Conservation (phyloP, 2,888 invertebrate genomes). For the Aspidiotus destructor region DNA sequence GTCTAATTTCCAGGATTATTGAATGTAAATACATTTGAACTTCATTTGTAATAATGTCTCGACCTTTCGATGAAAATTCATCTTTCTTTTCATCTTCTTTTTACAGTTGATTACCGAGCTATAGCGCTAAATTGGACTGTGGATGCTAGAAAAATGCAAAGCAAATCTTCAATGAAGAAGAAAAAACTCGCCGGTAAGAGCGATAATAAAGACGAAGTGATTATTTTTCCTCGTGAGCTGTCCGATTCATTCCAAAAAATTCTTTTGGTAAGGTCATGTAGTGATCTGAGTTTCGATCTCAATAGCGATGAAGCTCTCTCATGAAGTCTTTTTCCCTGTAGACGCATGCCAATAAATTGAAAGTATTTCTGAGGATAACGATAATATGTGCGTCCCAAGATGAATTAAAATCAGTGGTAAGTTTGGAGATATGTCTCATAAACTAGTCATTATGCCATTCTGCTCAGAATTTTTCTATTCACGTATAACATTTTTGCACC, state of each 20-base stretch:
- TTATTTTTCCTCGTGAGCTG: constrained; percentile 15
- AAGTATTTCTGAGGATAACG: constrained; percentile 22
- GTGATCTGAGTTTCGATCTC: not conserved
- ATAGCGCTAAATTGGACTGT: constrained; percentile 28
- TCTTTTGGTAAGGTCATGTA: not conserved
- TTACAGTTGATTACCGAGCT: constrained; percentile 19
- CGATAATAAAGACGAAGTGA: constrained; percentile 6
- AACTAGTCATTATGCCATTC: not conserved
- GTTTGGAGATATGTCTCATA: not conserved
- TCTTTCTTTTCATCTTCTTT: not conserved
- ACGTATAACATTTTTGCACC: not conserved
- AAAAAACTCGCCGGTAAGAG: not conserved
- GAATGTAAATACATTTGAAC: constrained; percentile 13
- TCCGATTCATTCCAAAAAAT: constrained; percentile 7
- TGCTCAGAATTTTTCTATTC: not conserved
- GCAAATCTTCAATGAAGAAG: constrained; percentile 12
- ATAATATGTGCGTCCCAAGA: constrained; percentile 15
- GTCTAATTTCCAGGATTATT: constrained; percentile 9
- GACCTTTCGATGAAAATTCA: not conserved
- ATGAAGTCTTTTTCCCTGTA: constrained; percentile 3
- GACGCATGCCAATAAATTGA: constrained; percentile 18
- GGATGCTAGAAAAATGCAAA: constrained; percentile 19
- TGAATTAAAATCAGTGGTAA: constrained; percentile 22
- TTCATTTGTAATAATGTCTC: not conserved
- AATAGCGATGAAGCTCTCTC: not conserved